Evolutionary conservation across 2,113 vertebrate genomes (phyloP).

Genomic region (Phalacrocorax carbo): DNA sequence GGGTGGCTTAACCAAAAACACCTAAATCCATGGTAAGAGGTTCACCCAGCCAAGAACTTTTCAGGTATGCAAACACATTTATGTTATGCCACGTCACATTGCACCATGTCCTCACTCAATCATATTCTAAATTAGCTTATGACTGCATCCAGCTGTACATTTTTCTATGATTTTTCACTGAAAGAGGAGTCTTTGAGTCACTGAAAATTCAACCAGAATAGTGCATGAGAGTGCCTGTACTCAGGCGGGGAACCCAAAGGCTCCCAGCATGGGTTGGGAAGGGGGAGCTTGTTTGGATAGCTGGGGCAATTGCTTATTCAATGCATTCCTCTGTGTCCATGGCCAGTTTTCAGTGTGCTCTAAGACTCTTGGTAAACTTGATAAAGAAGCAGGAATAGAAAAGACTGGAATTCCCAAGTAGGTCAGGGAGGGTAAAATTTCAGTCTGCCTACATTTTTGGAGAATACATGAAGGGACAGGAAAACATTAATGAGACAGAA

Average conservation of each 20-base stretch:
- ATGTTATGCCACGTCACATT: neutral
- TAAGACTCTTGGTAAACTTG: neutral
- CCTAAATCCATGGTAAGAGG: neutral
- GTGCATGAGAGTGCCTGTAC: neutral
- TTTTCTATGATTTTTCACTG: neutral
- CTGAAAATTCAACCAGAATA: conserved; percentile 1
- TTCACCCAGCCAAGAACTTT: neutral
- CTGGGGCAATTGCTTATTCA: conserved; percentile 3
- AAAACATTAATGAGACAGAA: neutral
- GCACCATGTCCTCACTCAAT: neutral
- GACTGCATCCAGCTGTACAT: neutral
- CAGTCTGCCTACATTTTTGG: neutral
- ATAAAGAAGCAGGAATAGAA: neutral
- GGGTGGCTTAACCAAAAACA: neutral
- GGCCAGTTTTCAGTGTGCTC: neutral
- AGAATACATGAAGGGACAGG: neutral
- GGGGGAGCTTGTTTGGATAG: conserved; percentile 1
- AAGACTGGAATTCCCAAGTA: neutral
- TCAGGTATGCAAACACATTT: neutral
- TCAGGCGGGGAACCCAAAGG: neutral
- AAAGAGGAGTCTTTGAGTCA: neutral
- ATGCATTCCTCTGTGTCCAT: neutral
- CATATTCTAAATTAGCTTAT: neutral
- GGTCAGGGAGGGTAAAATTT: neutral
- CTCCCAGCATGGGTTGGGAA: neutral